phyloP scores from a whole-genome alignment of 2,797 vertebrate species.

The Cetoscarus ocellatus region DNA sequence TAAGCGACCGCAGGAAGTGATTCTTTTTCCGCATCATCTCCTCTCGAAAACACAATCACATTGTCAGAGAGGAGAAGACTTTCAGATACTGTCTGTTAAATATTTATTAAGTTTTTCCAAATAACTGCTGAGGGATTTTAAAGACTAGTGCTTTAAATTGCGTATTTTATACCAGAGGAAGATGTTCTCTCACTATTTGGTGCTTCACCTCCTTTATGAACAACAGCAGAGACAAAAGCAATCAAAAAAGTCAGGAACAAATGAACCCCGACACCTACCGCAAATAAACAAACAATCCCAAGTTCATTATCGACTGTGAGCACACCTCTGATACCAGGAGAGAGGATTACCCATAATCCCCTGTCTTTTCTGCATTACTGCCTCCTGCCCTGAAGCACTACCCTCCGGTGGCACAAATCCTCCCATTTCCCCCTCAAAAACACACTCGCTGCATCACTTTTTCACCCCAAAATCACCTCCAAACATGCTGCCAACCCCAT shows the following conservation, averaged over 20 bases:
- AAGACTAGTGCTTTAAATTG: not conserved
- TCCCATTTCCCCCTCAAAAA: slow-evolving; percentile 15
- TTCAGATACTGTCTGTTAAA: no score
- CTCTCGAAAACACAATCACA: slow-evolving; percentile 15
- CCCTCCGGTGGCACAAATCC: slow-evolving; percentile 60
- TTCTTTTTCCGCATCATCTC: slow-evolving; percentile 24
- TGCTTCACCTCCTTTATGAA: not conserved
- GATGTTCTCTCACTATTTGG: not conserved
- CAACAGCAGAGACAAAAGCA: slow-evolving; percentile 1
- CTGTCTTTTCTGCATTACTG: slow-evolving; percentile 62
- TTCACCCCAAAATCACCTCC: slow-evolving; percentile 57
- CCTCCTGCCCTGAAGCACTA: slow-evolving; percentile 58
- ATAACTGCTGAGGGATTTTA: no score
- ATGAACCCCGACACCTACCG: slow-evolving; percentile 3
- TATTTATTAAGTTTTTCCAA: no score
- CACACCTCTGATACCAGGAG: slow-evolving; percentile 52
- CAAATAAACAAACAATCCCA: slow-evolving; percentile 51
- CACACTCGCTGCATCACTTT: slow-evolving; percentile 16
- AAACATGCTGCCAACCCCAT: slow-evolving; percentile 43
- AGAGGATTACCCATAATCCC: slow-evolving; percentile 72
- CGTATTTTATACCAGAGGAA: not conserved
- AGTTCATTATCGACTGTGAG: slow-evolving; percentile 57
- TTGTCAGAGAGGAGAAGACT: not conserved
- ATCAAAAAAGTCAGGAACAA: slow-evolving; percentile 14
- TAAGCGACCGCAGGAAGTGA: slow-evolving; percentile 27